Evolutionary conservation across 2,888 invertebrate species (phyloP).

Genomic region (Mesorhabditis belari): DNA sequence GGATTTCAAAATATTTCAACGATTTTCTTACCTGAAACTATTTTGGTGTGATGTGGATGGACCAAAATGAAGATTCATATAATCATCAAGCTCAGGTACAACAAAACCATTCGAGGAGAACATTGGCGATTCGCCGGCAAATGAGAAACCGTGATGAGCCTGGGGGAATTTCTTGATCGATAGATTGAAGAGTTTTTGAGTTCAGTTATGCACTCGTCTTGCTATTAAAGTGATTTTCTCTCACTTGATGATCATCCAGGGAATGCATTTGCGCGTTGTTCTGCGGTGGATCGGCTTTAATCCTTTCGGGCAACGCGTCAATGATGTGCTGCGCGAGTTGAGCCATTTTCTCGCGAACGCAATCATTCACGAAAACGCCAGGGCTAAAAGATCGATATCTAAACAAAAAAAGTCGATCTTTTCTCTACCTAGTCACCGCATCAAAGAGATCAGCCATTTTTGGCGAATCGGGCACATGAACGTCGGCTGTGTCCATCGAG

Average conservation of each 20-base stretch:
- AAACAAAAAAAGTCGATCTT: too few relatives aligned
- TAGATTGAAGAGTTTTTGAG: too few relatives aligned
- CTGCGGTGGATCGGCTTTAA: too few relatives aligned
- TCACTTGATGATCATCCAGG: neutral
- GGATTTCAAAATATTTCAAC: neutral
- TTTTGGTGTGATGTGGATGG: neutral
- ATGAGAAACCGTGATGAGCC: too few relatives aligned
- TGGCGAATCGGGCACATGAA: slow-evolving; percentile 40
- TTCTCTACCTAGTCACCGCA: slow-evolving; percentile 33
- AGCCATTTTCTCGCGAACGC: slow-evolving; percentile 52
- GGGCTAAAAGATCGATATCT: slow-evolving; percentile 12
- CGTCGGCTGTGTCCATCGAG: slow-evolving; percentile 35
- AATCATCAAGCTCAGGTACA: neutral
- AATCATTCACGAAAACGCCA: slow-evolving; percentile 27
- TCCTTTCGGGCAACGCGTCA: slow-evolving; percentile 92
- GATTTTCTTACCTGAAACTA: neutral
- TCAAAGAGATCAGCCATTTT: slow-evolving; percentile 37
- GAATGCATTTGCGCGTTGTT: neutral
- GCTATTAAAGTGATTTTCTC: too few relatives aligned
- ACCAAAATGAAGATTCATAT: neutral
- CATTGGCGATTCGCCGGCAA: neutral
- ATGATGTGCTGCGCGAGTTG: slow-evolving; percentile 95
- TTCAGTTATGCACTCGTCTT: too few relatives aligned
- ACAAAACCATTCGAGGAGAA: neutral
- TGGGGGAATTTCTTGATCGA: too few relatives aligned